Percentiles rank a stretch among this genome's conserved stretches.
Evolutionary conservation across 2,888 invertebrate genomes (phyloP).

Genomic region (Augochlorella aurata): DNA sequence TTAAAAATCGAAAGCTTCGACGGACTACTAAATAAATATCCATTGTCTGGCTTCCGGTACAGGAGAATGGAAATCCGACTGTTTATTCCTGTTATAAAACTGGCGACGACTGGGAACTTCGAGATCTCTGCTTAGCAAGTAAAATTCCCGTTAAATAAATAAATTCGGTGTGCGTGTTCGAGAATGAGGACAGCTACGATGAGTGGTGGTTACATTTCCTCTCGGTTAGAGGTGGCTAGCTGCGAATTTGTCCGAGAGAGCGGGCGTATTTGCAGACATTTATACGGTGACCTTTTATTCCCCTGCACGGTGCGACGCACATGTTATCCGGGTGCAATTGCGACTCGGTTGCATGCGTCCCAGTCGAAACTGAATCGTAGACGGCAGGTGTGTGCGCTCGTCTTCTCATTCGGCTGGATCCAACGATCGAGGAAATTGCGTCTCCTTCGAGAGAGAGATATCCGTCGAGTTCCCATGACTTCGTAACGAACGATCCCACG

Average conservation of each 20-base stretch:
- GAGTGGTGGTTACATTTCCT: background rate
- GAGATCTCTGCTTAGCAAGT: background rate
- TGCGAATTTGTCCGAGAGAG: background rate
- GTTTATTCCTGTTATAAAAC: background rate
- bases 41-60: fast-evolving
- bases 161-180: background rate
- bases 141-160: background rate
- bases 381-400: background rate
- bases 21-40: background rate
- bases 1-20: background rate
- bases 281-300: background rate
- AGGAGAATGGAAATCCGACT: background rate
- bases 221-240: background rate
- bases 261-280: constrained; percentile 7
- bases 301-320: background rate
- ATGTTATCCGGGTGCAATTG: background rate
- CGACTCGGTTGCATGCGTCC: background rate
- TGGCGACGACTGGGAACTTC: background rate
- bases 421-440: constrained; percentile 34
- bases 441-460: constrained; percentile 21
- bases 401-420: background rate
- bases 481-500: constrained; percentile 7
- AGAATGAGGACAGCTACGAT: background rate
- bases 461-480: constrained; percentile 27
- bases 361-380: background rate